Evolutionary conservation across 2,797 vertebrate genomes (phyloP), one percentile per base, ranked within the genome.

Genomic region (Chelonia mydas): DNA sequence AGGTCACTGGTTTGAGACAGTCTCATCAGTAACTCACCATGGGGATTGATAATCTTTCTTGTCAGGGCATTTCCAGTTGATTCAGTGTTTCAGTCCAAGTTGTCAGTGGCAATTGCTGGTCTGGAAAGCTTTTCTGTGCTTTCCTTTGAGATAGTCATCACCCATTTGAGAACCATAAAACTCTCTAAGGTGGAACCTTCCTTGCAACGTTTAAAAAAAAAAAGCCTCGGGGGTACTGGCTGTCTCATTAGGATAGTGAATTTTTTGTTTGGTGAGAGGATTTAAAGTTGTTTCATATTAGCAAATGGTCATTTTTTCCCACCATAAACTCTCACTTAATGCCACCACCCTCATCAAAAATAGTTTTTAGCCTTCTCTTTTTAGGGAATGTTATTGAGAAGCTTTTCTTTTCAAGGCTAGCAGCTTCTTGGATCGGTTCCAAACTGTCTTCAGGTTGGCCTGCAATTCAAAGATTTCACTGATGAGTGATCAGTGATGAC

Each of bases 401-500:
- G 12, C 45, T 37, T 95, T 90, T 81, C 27, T 85, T 91, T 90
- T 92, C 53, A 21, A 76, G 28, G 45, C 31, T 83, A 89, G 65
- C 51, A 86, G 41, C 3, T 90, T 94, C 94, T 88, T 95, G n/a
- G 68, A 77, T 88, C 9, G 59, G 19, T 21, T 93, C 33, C 61
- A 53, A 51, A 37, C 55, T 92, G 28, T n/a, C 80, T 91, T 74
- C 31, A 51, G 10, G 28, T 65, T 87, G 74, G 54, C 59, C 81
- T 45, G 41, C 27, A 23, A n/a, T n/a, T 23, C 49, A 76, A 49
- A 86, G 53, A 16, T 37, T 85, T 47, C 84, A 9, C 27, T 95
- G 78, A 65, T 82, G 72, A 61, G 6, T 76, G 82, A 88, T 87
- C 61, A 74, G 15, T 86, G 65, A 49, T 87, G 31, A 95, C 57